phyloP scores from a whole-genome alignment of 2,888 invertebrate species.

The Synanthedon vespiformis region DNA sequence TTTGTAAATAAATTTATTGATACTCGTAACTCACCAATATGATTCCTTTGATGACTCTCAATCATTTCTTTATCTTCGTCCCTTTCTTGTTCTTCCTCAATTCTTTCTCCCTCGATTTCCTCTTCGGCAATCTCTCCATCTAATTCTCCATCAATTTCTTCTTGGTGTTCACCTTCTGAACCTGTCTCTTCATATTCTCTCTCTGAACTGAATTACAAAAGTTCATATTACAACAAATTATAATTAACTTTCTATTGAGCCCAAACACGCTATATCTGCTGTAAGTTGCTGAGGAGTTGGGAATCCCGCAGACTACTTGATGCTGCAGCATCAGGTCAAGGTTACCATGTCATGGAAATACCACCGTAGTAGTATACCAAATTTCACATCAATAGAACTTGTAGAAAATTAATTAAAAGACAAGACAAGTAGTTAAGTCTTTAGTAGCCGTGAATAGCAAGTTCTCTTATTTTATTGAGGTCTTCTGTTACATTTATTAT shows the following conservation, averaged over 20 bases:
- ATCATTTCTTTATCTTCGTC: slow-evolving; percentile 40
- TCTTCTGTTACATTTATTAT: neutral
- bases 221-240: too few relatives aligned
- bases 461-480: neutral
- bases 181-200: slow-evolving; percentile 77
- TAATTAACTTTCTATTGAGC: too few relatives aligned
- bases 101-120: slow-evolving; percentile 14
- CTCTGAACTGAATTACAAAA: slow-evolving; percentile 63
- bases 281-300: too few relatives aligned
- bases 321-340: too few relatives aligned
- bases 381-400: too few relatives aligned
- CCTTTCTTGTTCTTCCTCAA: slow-evolving; percentile 27
- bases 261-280: too few relatives aligned
- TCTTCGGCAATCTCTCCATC: slow-evolving; percentile 49
- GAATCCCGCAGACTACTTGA: too few relatives aligned
- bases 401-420: too few relatives aligned
- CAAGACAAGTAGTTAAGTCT: neutral
- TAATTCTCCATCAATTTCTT: slow-evolving; percentile 65
- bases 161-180: slow-evolving; percentile 78
- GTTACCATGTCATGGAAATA: too few relatives aligned
- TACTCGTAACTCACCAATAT: slow-evolving; percentile 41
- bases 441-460: neutral
- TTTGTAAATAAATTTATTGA: too few relatives aligned
- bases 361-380: too few relatives aligned
- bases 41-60: slow-evolving; percentile 53